Conservation (phyloP, 2,888 invertebrate species). For the Standfussiana lucernea region DNA sequence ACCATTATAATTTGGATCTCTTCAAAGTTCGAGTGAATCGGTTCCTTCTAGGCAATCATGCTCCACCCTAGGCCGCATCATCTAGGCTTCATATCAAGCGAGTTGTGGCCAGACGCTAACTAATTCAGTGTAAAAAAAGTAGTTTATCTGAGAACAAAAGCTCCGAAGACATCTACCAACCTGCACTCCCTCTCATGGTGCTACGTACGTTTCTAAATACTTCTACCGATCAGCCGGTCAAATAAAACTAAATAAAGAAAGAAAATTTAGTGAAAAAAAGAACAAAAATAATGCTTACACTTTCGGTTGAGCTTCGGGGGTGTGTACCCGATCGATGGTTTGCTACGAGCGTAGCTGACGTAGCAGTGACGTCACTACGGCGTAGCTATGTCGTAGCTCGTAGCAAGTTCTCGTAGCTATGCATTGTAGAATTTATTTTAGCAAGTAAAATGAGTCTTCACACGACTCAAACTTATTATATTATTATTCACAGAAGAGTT, state of each 20-base stretch:
- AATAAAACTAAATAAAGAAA: not conserved
- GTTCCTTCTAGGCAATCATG: not conserved
- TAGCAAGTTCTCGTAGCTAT: conserved; percentile 22
- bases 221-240: too few species aligned
- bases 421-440: not conserved
- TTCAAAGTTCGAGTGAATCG: too few species aligned
- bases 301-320: conserved; percentile 29
- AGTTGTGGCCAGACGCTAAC: too few species aligned
- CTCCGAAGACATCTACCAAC: not conserved
- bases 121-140: too few species aligned
- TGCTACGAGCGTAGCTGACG: conserved; percentile 36
- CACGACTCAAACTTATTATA: not conserved
- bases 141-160: not conserved
- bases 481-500: not conserved
- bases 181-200: not conserved
- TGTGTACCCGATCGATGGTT: conserved; percentile 37
- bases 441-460: not conserved
- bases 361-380: conserved; percentile 39
- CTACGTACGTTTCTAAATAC: too few species aligned
- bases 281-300: not conserved
- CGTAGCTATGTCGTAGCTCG: conserved; percentile 47
- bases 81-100: too few species aligned
- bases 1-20: not conserved
- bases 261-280: not conserved
- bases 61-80: too few species aligned